Evolutionary conservation across 2,113 vertebrate species (phyloP).

Genomic region (Microtus richardsoni): DNA sequence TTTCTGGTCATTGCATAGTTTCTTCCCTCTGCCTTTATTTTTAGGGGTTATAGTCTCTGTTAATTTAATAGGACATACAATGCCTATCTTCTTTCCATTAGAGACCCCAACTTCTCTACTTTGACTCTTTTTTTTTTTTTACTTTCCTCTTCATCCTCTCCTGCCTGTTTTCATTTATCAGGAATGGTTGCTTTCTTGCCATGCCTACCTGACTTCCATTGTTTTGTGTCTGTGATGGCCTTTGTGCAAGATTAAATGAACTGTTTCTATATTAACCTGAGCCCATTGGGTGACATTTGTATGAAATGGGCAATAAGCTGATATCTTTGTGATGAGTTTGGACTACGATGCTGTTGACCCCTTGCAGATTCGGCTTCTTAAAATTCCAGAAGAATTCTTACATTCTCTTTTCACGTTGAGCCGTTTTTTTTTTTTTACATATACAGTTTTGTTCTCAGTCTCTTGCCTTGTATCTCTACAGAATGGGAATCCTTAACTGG

Average conservation of each 20-base stretch:
- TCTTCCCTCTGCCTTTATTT: conserved; percentile 5
- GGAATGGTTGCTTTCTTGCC: not conserved
- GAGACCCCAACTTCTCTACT: not conserved
- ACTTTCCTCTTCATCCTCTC: not conserved
- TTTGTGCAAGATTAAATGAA: not conserved
- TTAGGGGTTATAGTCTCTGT: not conserved
- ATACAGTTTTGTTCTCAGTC: not conserved
- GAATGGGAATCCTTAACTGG: not conserved
- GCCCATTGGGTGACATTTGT: not conserved
- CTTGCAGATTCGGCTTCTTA: not conserved
- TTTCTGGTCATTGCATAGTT: not conserved
- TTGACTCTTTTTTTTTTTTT: not conserved
- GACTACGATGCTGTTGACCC: not conserved
- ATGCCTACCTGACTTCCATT: not conserved
- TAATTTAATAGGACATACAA: not conserved
- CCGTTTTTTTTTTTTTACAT: too few relatives aligned
- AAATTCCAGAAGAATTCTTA: not conserved
- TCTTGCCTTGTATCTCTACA: not conserved
- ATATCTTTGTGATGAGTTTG: not conserved
- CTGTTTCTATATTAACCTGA: not conserved
- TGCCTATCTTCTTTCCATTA: not conserved
- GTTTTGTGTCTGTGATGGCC: not conserved
- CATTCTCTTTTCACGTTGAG: not conserved
- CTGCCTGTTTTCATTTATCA: not conserved
- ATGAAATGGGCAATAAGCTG: not conserved